Evolutionary conservation across 2,797 vertebrate genomes (phyloP).

Genomic region (Furcifer pardalis): DNA sequence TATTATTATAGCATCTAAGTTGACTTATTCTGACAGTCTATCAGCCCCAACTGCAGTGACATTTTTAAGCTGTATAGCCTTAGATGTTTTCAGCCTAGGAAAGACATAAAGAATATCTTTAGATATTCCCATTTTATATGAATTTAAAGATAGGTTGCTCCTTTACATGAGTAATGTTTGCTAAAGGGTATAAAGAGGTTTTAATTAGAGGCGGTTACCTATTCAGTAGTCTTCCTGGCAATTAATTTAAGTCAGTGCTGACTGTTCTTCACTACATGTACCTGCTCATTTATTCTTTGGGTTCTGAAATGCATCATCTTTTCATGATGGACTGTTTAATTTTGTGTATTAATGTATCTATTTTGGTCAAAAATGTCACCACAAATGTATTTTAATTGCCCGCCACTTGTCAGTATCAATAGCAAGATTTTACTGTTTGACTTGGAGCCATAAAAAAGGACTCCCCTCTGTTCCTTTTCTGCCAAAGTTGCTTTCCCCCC

Average conservation of each 20-base stretch:
- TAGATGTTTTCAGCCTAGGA: not conserved
- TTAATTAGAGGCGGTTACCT: not conserved
- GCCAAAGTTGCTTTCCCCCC: not conserved
- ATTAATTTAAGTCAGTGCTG: not conserved
- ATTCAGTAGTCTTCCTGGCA: not conserved
- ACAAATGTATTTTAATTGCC: not conserved
- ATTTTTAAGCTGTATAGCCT: not conserved
- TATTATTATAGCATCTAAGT: not conserved
- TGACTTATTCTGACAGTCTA: too few relatives aligned
- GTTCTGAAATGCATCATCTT: not conserved
- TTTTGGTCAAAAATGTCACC: too few relatives aligned
- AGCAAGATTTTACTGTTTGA: not conserved
- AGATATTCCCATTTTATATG: too few relatives aligned
- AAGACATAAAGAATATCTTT: too few relatives aligned
- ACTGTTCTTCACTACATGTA: not conserved
- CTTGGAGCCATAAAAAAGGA: not conserved
- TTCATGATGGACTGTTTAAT: not conserved
- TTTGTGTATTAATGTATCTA: rapidly evolving
- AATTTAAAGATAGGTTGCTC: too few relatives aligned
- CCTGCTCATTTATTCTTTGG: not conserved
- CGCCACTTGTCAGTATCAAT: too few relatives aligned
- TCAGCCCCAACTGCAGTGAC: too few relatives aligned
- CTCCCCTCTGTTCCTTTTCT: not conserved
- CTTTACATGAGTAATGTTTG: too few relatives aligned
- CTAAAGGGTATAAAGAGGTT: not conserved